Percentiles rank a stretch among this genome's conserved stretches.
These are phyloP conservation scores for Aplodontia rufa DNA, from an alignment of 2,113 vertebrate species.

Conservation along the genomic window DNA sequence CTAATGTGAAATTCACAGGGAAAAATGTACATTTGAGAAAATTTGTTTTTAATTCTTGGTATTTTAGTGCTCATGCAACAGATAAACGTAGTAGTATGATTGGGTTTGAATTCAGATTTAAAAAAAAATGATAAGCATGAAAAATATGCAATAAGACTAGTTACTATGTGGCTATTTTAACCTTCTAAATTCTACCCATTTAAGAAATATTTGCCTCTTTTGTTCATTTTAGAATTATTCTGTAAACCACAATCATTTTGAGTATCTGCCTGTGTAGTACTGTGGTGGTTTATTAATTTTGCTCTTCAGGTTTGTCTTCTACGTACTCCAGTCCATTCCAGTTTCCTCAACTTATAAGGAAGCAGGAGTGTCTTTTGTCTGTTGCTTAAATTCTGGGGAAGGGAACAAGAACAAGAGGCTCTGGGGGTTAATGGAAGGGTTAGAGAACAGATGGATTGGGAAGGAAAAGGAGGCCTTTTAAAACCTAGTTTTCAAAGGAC, in stretches of 20 bases:
- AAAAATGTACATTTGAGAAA: constrained; percentile 62
- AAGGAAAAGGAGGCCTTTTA: constrained; percentile 66
- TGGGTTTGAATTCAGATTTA: constrained; percentile 52
- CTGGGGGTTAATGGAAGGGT: constrained; percentile 74
- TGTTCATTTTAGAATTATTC: constrained; percentile 7
- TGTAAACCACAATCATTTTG: constrained; percentile 40
- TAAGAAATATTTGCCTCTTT: background rate
- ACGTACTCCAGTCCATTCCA: constrained; percentile 65
- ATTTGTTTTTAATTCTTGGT: constrained; percentile 13
- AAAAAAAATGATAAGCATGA: background rate
- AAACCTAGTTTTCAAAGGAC: constrained; percentile 70
- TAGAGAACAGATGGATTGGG: constrained; percentile 73
- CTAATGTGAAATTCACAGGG: constrained; percentile 64
- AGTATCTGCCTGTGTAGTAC: constrained; percentile 36
- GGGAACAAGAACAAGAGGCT: constrained; percentile 72
- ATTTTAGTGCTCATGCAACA: constrained; percentile 56
- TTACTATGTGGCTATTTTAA: background rate
- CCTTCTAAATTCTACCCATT: background rate
- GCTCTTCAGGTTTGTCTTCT: background rate
- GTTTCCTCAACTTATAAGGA: constrained; percentile 74
- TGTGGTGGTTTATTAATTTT: constrained; percentile 39
- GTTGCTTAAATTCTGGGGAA: constrained; percentile 77
- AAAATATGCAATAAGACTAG: background rate
- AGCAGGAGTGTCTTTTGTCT: constrained; percentile 78
- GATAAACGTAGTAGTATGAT: constrained; percentile 58